Evolutionary conservation across 2,888 invertebrate species (phyloP), one percentile per base, ranked within the genome.

Genomic region (Leucozona laternaria): DNA sequence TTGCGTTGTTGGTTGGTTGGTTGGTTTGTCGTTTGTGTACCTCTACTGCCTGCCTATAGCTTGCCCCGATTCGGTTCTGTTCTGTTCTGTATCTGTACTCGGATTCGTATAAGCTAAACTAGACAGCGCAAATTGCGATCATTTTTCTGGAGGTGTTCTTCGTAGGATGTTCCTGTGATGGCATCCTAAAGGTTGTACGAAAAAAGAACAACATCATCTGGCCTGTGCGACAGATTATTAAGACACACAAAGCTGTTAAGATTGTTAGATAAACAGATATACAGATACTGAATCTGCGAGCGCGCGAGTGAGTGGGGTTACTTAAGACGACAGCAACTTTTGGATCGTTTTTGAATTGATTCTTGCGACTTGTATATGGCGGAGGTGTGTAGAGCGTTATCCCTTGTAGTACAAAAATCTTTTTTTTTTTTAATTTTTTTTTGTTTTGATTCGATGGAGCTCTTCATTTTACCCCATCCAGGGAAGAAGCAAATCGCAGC

Each of bases 171-270:
- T 34, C 50, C 7, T 28, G n/a, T 62, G n/a, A n/a, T n/a, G 28
- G 28, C 17, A 62, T 34, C 17, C 40, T 22, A 40, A 40, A 62
- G 40, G 40, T 43, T 25, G 55, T 55, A 17, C 11, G 28, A n/a
- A 5, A 0, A 11, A 8, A 15, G 0, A 40, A 43, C n/a, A 37
- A 40, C 22, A 62, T 62, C 60, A 45, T 60, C 45, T 34, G 72
- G 31, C 22, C 53, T 57, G 40, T 79, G 77, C 72, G 85, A 85
- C 80, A 85, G 80, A 85, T 85, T 85, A 85, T 85, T 80, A 80
- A 77, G 80, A 77, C 66, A 79, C 71, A 70, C 64, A 84, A 64
- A 64, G 75, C 76, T 80, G 58, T 25, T 20, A 22, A 79, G 79
- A 76, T 72, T 66, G 66, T 66, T 50, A 66, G 66, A 79, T 37